Evolutionary conservation across 53 echinoderm and acorn worm species (phyloP).

Genomic region (Holothuria scabra): DNA sequence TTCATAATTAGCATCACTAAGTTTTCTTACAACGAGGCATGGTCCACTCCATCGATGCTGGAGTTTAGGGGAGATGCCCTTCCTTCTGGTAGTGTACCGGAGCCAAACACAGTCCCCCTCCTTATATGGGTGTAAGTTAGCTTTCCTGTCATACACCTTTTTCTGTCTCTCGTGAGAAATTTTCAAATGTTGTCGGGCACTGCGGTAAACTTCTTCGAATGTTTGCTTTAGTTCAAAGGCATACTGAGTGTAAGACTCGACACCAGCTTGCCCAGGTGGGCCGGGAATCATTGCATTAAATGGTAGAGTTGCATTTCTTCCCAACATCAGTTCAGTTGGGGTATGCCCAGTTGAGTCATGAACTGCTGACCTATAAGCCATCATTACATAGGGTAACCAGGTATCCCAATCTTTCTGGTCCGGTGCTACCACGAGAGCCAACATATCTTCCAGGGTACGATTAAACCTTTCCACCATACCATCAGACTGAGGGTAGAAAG

Average conservation of each 20-base stretch:
- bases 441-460: conserved; percentile 46
- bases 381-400: conserved; percentile 36
- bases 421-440: background rate
- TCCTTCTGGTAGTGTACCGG: too few species aligned
- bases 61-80: too few species aligned
- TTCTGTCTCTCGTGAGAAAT: too few species aligned
- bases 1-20: too few species aligned
- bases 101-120: too few species aligned
- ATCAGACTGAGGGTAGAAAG: too few species aligned
- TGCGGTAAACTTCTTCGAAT: background rate
- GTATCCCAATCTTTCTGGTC: conserved; percentile 7
- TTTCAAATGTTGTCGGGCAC: background rate
- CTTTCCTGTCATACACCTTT: too few species aligned
- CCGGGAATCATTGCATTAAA: conserved; percentile 6
- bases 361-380: conserved; percentile 56
- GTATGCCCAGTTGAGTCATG: conserved; percentile 44
- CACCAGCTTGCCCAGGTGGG: background rate
- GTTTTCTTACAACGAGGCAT: too few species aligned
- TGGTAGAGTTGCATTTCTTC: conserved; percentile 44
- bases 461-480: too few species aligned
- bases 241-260: background rate
- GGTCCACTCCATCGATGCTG: too few species aligned
- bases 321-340: conserved; percentile 53
- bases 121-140: too few species aligned
- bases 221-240: background rate